Conservation (phyloP, 1,140 invertebrate species). For the Drosophila busckii region DNA sequence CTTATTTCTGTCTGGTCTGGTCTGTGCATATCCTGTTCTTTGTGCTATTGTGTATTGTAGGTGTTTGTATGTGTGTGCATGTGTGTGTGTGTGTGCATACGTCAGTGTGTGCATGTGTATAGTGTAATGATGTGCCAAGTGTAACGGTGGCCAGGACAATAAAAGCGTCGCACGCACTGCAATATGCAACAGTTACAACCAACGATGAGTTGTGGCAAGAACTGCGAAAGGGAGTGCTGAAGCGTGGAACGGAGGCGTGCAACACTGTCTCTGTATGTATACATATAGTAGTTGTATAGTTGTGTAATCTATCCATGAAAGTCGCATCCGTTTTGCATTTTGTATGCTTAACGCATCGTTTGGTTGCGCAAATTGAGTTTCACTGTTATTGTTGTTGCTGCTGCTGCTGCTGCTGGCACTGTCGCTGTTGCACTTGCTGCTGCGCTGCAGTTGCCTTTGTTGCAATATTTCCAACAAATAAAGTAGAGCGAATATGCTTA, state of each 20-base stretch:
- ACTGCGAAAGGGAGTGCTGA: background rate
- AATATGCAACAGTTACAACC: slow-evolving; percentile 64
- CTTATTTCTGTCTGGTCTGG: slow-evolving; percentile 28
- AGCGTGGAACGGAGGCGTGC: background rate
- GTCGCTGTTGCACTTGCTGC: slow-evolving; percentile 17
- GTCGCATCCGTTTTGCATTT: slow-evolving; percentile 62
- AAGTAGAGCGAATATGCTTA: slow-evolving; percentile 14
- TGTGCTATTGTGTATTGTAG: slow-evolving; percentile 11
- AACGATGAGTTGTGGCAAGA: slow-evolving; percentile 14
- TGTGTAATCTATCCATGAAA: slow-evolving; percentile 68
- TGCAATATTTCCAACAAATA: slow-evolving; percentile 6
- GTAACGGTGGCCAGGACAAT: slow-evolving; percentile 36
- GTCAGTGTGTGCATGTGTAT: slow-evolving; percentile 9
- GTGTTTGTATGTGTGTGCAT: background rate
- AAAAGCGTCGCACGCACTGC: slow-evolving; percentile 47
- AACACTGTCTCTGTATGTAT: background rate
- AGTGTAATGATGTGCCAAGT: slow-evolving; percentile 31
- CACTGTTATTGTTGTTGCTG: slow-evolving; percentile 28
- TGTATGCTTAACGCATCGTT: slow-evolving; percentile 66
- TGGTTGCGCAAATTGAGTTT: slow-evolving; percentile 56
- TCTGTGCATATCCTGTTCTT: slow-evolving; percentile 23
- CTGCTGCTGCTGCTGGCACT: slow-evolving; percentile 8
- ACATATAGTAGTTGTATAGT: slow-evolving; percentile 29
- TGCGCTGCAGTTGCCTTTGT: too few relatives aligned
- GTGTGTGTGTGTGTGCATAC: background rate